Percentiles rank a stretch among this genome's conserved stretches.
These are phyloP conservation scores for Hiodon alosoides DNA, from an alignment of 2,113 vertebrate species.

Conservation along the genomic window DNA sequence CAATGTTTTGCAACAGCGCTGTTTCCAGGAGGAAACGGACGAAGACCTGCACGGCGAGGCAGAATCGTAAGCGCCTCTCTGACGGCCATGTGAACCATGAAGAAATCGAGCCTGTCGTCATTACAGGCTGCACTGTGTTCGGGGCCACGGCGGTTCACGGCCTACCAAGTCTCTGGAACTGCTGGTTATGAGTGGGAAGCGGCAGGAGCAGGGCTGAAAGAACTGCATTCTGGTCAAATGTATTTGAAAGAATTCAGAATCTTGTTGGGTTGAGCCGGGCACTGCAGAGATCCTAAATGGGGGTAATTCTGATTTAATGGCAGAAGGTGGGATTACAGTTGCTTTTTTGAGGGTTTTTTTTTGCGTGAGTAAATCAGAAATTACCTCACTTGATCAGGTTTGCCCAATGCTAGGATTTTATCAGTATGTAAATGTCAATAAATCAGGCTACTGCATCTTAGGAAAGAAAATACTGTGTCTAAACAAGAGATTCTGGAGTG, in stretches of 20 bases:
- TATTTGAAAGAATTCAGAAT: background rate
- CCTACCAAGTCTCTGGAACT: too few relatives aligned
- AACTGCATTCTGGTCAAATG: background rate
- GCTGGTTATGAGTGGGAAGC: too few relatives aligned
- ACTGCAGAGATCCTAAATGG: background rate
- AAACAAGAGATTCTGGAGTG: background rate
- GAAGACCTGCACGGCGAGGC: conserved; percentile 32
- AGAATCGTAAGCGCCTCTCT: background rate
- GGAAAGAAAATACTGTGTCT: background rate
- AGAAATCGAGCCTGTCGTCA: background rate
- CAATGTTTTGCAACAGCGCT: conserved; percentile 55
- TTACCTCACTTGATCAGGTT: background rate
- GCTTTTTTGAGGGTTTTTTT: too few relatives aligned
- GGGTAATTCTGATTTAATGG: background rate
- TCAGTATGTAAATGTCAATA: background rate
- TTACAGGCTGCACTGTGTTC: background rate
- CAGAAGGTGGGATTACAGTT: background rate
- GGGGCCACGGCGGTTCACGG: too few relatives aligned
- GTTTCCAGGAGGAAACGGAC: conserved; percentile 45
- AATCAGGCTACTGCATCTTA: background rate
- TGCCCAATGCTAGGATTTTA: background rate
- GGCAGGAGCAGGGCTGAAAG: background rate
- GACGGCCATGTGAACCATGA: background rate
- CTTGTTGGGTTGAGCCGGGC: background rate
- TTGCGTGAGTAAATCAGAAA: background rate